Base-by-base conservation (phyloP, 2,888 invertebrate species). In the Rhamphomyia laevipes region DNA sequence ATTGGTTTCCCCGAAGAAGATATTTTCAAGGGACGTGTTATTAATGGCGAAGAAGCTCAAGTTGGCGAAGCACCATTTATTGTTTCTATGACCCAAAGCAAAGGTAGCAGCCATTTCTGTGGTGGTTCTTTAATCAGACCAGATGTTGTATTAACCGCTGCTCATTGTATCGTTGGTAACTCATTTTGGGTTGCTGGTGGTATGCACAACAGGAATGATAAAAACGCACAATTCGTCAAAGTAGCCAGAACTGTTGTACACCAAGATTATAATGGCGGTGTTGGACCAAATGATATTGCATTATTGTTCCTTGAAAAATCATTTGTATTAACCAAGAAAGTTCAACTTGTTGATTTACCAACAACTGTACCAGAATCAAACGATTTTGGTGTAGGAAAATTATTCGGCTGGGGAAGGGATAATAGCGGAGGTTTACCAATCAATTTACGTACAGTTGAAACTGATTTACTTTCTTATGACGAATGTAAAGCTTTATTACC, bases 231-330 rank as follows among this genome's bases (percentile, higher is more conserved):
- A 55, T 38, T 57, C 9, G 59, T 63, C 2, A 2, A 48, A 1
- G 63, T 64, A 2, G 35, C 37, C 0, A 53, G 54, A 2, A 53
- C 59, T 17, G 49, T 63, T 3, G 52, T 63, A 2, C 72, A 74
- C 48, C 62, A 61, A 37, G 37, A 53, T 0, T 69, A 64, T 52
- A 31, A 27, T 42, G 71, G 71, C 17, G 64, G 64, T 3, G 66
- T 71, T 37, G 70, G 68, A 3, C 70, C 70, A 52, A 66, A 77
- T 53, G 79, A 80, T 58, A 73, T 80, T 45, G 78, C 74, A 17
- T 56, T 79, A 12, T 58, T 79, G 44, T 56, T 57, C 42, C 38
- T 66, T 31, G 50, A 50, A 0, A 37, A 52, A 10, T 52, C 63
- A 12, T 63, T 70, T 37, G 47, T 63, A 40, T 59, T 68, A 17